Evolutionary conservation across 2,797 vertebrate genomes (phyloP).

Genomic region (Phaenicophaeus curvirostris): DNA sequence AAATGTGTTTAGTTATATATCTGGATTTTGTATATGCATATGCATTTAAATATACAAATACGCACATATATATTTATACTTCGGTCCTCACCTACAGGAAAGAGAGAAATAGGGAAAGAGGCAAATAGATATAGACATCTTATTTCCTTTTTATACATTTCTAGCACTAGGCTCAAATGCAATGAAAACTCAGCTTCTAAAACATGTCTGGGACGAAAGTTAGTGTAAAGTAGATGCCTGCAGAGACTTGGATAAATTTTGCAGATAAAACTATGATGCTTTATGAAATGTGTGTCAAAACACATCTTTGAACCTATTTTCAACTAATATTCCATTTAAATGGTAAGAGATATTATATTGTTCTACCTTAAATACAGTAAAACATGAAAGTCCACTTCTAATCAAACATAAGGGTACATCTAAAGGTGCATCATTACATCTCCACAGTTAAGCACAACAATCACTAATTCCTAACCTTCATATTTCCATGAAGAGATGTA

Average conservation of each 20-base stretch:
- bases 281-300: background rate
- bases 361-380: background rate
- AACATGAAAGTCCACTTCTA: background rate
- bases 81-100: background rate
- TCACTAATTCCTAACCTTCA: background rate
- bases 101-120: background rate
- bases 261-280: background rate
- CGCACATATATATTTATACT: background rate
- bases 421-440: background rate
- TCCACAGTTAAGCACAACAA: background rate
- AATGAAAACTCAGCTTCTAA: background rate
- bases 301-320: background rate
- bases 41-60: background rate
- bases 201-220: rapidly evolving
- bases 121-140: background rate
- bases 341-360: background rate
- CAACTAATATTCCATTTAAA: background rate
- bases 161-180: background rate
- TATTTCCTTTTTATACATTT: background rate
- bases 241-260: background rate
- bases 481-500: background rate
- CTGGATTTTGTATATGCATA: background rate
- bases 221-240: background rate
- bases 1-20: background rate
- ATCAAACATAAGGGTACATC: background rate